Evolutionary conservation across 2,888 invertebrate genomes (phyloP).

Genomic region (Horisme vitalbata): DNA sequence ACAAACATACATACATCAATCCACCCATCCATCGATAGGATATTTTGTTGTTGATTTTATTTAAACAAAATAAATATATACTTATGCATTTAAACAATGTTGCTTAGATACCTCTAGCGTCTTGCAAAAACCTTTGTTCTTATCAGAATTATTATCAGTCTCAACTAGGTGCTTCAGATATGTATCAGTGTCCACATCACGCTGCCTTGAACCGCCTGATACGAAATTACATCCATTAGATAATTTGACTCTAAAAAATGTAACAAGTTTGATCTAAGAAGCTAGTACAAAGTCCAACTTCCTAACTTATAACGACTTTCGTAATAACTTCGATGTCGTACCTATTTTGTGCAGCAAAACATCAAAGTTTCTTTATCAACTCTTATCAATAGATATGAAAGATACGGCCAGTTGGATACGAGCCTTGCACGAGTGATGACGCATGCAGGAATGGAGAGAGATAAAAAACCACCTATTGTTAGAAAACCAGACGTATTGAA

Average conservation of each 20-base stretch:
- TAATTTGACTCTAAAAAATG: not conserved
- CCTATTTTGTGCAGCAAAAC: conserved; percentile 22
- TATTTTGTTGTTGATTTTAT: no score
- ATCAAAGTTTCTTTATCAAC: conserved; percentile 39
- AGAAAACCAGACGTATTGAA: conserved; percentile 64
- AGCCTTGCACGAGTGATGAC: conserved; percentile 62
- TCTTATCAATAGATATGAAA: conserved; percentile 65
- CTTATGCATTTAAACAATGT: no score
- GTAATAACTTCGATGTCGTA: not conserved
- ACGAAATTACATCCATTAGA: conserved; percentile 2
- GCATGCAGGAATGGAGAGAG: conserved; percentile 64
- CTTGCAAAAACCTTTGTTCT: not conserved
- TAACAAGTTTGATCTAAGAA: not conserved
- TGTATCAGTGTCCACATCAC: not conserved
- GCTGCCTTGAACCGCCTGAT: conserved; percentile 2
- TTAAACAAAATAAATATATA: no score
- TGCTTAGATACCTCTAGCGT: no score
- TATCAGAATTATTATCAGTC: conserved; percentile 2
- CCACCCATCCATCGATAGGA: no score
- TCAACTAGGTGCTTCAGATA: not conserved
- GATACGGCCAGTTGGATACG: conserved; percentile 55
- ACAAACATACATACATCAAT: no score
- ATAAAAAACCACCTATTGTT: conserved; percentile 53
- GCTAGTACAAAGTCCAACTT: no score
- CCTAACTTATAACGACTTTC: not conserved